Evolutionary conservation across 1,140 invertebrate genomes (phyloP).

Genomic region (Microplitis demolitor): DNA sequence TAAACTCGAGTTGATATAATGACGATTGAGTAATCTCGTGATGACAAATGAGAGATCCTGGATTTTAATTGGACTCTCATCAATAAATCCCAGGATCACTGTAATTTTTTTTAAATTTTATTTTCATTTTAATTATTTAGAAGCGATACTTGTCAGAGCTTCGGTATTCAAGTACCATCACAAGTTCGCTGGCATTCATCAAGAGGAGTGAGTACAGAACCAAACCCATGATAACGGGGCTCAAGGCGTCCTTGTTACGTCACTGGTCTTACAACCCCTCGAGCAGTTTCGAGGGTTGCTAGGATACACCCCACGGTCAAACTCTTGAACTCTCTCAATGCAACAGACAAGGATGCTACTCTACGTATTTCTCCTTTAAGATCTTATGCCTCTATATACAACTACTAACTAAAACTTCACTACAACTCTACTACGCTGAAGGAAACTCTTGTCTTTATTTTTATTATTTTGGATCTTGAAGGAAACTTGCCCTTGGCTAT

Average conservation of each 20-base stretch:
- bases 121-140: neutral
- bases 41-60: neutral
- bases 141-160: constrained; percentile 3
- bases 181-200: neutral
- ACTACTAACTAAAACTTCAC: neutral
- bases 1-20: too few relatives aligned
- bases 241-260: constrained; percentile 35
- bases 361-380: constrained; percentile 1
- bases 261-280: constrained; percentile 39
- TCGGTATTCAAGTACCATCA: constrained; percentile 14
- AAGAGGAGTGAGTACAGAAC: neutral
- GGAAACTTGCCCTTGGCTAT: neutral
- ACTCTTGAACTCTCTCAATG: constrained; percentile 31
- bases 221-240: constrained; percentile 15
- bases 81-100: too few relatives aligned
- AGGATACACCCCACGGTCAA: constrained; percentile 49
- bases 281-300: constrained; percentile 48
- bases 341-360: constrained; percentile 14
- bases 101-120: neutral
- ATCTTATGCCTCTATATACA: neutral
- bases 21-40: too few relatives aligned
- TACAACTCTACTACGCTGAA: neutral
- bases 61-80: constrained; percentile 6
- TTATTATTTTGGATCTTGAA: too few relatives aligned
- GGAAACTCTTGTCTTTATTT: neutral